Percentiles rank a stretch among this genome's conserved stretches.
Conservation (phyloP, 2,797 vertebrate genomes). For the Paratrypauchen microcephalus region DNA sequence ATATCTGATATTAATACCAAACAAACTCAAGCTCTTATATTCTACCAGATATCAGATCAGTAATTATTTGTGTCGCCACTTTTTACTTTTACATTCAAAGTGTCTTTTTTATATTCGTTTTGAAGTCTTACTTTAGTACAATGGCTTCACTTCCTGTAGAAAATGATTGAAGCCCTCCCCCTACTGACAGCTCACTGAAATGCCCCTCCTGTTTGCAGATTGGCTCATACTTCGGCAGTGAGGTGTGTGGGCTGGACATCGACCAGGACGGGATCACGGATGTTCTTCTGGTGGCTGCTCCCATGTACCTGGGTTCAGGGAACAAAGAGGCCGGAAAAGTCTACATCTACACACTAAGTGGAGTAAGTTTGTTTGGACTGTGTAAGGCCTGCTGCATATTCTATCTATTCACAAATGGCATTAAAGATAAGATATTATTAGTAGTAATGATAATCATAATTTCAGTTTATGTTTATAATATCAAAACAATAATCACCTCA, state of each 20-base stretch:
- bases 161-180: constrained; percentile 33
- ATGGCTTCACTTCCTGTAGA: background rate
- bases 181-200: constrained; percentile 45
- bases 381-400: background rate
- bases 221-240: constrained; percentile 94
- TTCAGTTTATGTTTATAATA: too few relatives aligned
- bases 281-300: constrained; percentile 90
- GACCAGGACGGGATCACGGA: constrained; percentile 89
- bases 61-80: background rate
- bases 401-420: too few relatives aligned
- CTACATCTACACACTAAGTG: constrained; percentile 85
- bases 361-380: constrained; percentile 54
- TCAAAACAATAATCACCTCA: too few relatives aligned
- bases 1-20: background rate
- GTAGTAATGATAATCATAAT: too few relatives aligned
- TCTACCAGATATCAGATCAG: background rate
- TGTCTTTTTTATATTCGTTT: background rate
- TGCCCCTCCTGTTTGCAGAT: constrained; percentile 75
- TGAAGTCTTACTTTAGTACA: too few relatives aligned
- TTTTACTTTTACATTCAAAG: background rate
- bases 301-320: constrained; percentile 89
- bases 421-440: too few relatives aligned
- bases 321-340: constrained; percentile 90
- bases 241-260: constrained; percentile 87
- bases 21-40: background rate